Evolutionary conservation across 2,797 vertebrate genomes (phyloP).

Genomic region (Amazonetta brasiliensis): DNA sequence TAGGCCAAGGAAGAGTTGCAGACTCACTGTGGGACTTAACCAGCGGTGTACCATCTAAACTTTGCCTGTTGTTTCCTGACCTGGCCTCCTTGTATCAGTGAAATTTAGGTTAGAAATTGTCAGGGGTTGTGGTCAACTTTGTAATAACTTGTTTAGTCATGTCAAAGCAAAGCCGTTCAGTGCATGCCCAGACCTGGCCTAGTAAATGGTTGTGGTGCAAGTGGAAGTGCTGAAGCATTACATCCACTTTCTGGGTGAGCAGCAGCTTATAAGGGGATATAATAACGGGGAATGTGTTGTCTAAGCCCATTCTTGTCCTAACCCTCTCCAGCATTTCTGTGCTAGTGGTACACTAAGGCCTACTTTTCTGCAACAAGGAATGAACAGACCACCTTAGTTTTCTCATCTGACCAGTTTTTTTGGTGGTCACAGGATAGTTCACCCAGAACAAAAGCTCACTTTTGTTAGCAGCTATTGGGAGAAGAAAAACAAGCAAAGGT

Average conservation of each 20-base stretch:
- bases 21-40: background rate
- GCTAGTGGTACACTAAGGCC: fast-evolving
- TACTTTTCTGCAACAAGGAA: background rate
- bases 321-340: background rate
- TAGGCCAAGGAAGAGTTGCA: background rate
- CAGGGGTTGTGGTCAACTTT: background rate
- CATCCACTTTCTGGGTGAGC: background rate
- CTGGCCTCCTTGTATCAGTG: background rate
- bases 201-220: background rate
- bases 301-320: background rate
- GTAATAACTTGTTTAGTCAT: background rate
- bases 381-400: background rate
- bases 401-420: background rate
- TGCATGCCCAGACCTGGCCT: background rate
- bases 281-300: background rate
- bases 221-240: background rate
- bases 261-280: background rate
- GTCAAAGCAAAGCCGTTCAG: background rate
- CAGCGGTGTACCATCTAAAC: background rate
- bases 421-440: background rate
- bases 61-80: background rate
- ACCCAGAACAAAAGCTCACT: background rate
- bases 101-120: background rate
- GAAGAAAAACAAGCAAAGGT: fast-evolving
- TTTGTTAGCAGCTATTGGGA: background rate